Conservation (phyloP, 2,797 vertebrate species). For the Sebastes oblongus region DNA sequence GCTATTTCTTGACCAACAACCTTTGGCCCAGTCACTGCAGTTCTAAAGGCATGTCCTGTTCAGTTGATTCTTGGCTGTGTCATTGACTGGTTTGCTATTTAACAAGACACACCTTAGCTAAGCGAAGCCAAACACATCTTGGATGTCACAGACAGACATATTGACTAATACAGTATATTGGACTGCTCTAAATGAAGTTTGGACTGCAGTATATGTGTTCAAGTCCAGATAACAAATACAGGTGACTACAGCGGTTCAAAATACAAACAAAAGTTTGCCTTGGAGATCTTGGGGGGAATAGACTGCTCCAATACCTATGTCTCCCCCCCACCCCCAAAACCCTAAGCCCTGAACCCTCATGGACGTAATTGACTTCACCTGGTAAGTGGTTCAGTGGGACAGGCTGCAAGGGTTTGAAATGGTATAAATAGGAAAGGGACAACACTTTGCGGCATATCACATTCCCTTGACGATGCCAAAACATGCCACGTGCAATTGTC, state of each 20-base stretch:
- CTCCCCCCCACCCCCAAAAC: no score
- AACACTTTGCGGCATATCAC: no score
- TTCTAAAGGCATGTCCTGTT: neutral
- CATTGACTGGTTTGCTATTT: neutral
- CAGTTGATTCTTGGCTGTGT: neutral
- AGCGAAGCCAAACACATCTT: neutral
- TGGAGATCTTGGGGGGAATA: neutral
- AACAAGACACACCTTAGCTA: neutral
- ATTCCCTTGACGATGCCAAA: no score
- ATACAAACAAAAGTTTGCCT: neutral
- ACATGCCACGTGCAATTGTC: no score
- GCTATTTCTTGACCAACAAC: neutral
- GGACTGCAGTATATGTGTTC: neutral
- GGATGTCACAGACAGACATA: neutral
- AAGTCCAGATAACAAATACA: neutral
- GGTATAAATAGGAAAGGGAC: no score
- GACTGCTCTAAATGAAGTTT: neutral
- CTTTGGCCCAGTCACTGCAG: neutral
- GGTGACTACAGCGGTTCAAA: neutral
- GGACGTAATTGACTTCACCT: neutral
- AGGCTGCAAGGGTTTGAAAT: no score
- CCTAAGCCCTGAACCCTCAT: no score
- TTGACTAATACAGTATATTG: neutral
- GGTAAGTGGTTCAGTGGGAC: no score
- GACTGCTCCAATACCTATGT: neutral